Base-by-base conservation (phyloP, 2,113 vertebrate species). In the Australoheros scitulus region DNA sequence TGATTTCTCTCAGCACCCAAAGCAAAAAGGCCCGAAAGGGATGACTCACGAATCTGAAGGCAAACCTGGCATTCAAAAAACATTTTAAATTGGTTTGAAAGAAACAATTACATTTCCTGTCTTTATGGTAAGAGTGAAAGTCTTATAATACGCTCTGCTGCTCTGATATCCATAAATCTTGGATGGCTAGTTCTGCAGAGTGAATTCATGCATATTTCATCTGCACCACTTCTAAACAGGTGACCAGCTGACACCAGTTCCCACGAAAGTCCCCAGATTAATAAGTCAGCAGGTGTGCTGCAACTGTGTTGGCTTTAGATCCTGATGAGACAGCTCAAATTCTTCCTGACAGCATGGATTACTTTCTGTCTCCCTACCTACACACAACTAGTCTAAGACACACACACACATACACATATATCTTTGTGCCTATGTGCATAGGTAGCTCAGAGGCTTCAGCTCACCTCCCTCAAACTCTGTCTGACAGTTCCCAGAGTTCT, bases 401-500 rank as follows among this genome's bases (percentile, higher is more conserved):
- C 75, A 47, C 65, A 80, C 61, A 70, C 80, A 75, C 75, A 47
- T 60, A 80, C 61, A 70, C 32, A 63, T 11, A 43, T 0, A 1
- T 24, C 43, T 50, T 26, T 6, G 1, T 50, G 65, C 4, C 6
- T 57, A 64, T 32, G 65, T 57, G 81, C 76, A 43, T 47, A 50
- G 77, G 11, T 11, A 43, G 50, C 70, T 64, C 81, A 1, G 50
- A 56, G 57, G 77, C 15, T 20, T 70, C 76, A 1, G 6, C 79
- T 92, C 86, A 97, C 96, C 96, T 95, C 98, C 98, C 93, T 99
- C 98, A 86, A 98, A 99, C 92, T 99, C 98, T 0, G 97, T 97
- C 85, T 98, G 98, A 93, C 97, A 99, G 95, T 98, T 98, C 78
- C 97, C 97, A 11, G 98, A 96, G 93, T 97, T 98, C 88, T 99